phyloP scores from a whole-genome alignment of 2,113 vertebrate genomes.

The Emydocephalus ijimae region DNA sequence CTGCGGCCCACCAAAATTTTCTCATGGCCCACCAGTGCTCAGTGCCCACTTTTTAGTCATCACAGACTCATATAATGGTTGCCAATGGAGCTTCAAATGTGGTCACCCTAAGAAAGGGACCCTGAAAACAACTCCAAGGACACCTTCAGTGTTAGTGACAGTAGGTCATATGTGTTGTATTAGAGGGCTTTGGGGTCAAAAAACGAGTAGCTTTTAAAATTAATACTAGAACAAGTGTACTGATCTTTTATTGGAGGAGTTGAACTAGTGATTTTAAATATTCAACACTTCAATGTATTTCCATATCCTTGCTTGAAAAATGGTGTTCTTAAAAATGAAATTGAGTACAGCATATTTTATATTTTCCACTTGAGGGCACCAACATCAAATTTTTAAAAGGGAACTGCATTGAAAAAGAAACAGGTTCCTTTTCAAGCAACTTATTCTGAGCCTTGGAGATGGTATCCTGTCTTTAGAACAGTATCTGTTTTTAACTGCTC shows the following conservation, averaged over 20 bases:
- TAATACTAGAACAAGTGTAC: not conserved
- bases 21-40: not conserved
- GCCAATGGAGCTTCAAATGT: not conserved
- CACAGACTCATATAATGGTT: not conserved
- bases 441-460: not conserved
- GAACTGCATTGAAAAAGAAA: not conserved
- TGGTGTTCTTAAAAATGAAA: not conserved
- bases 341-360: not conserved
- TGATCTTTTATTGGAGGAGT: not conserved
- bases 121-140: not conserved
- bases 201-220: not conserved
- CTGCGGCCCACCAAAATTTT: too few relatives aligned
- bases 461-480: not conserved
- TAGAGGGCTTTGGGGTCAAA: not conserved
- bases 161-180: not conserved
- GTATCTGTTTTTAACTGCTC: not conserved
- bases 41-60: not conserved
- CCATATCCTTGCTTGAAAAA: not conserved
- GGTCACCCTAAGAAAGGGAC: not conserved
- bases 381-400: not conserved
- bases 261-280: not conserved
- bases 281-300: not conserved
- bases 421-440: not conserved
- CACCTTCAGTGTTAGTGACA: not conserved
- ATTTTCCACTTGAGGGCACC: slow-evolving; percentile 3